A percentile compares a stretch with the other conserved stretches of the same genome.
Evolutionary conservation across 1,140 invertebrate genomes (phyloP).

Genomic region (Rhagoletis zephyria): DNA sequence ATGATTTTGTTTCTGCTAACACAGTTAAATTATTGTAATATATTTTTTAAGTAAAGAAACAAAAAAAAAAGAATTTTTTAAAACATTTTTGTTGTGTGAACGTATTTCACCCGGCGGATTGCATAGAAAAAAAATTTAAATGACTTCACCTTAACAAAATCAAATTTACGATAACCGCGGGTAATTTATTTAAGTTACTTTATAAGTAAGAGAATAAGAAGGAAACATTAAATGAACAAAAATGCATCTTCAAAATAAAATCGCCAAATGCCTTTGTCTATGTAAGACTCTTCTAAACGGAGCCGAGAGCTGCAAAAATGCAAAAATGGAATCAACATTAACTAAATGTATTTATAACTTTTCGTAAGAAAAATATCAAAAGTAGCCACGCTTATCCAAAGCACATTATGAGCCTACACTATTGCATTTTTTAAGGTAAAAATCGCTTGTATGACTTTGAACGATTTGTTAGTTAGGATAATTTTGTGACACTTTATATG

Average conservation of each 20-base stretch:
- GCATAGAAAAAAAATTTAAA: not conserved
- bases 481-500: not conserved
- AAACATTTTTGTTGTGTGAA: not conserved
- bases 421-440: conserved; percentile 25
- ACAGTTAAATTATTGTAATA: conserved; percentile 18
- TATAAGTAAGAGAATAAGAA: not conserved
- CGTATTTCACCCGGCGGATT: conserved; percentile 5
- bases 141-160: not conserved
- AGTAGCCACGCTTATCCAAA: not conserved
- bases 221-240: not conserved
- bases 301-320: not conserved
- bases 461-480: not conserved
- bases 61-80: not conserved
- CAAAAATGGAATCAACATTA: not conserved
- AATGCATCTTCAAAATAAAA: not conserved
- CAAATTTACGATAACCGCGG: not conserved
- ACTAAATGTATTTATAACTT: not conserved
- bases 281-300: not conserved
- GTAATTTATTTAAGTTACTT: conserved; percentile 30
- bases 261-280: conserved; percentile 2
- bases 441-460: too few relatives aligned
- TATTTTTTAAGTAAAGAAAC: not conserved
- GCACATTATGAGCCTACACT: not conserved
- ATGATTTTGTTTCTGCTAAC: conserved; percentile 41
- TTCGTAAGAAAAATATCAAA: not conserved